Conservation (phyloP, 2,113 vertebrate genomes). For the Felis chaus region DNA sequence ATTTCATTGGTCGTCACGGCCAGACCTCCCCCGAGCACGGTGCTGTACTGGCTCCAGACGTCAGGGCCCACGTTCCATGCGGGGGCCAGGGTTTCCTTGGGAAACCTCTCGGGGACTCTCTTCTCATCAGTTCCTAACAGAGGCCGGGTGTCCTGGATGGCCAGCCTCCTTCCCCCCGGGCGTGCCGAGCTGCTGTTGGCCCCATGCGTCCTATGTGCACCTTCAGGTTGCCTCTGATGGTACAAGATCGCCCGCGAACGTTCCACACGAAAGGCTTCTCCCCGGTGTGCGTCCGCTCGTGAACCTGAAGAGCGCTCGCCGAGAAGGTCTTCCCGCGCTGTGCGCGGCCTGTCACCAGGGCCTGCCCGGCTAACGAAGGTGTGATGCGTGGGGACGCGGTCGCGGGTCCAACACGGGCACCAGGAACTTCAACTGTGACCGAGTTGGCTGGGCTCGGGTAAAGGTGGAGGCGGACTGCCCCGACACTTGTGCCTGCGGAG, state of each 20-base stretch:
- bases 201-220: constrained; percentile 80
- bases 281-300: constrained; percentile 96
- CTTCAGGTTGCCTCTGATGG: constrained; percentile 98
- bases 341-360: constrained; percentile 92
- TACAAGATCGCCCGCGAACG: constrained; percentile 95
- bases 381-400: constrained; percentile 86
- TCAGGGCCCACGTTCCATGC: constrained; percentile 91
- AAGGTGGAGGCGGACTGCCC: constrained; percentile 84
- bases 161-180: constrained; percentile 90
- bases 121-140: constrained; percentile 91
- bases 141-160: constrained; percentile 94
- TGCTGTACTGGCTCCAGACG: constrained; percentile 96
- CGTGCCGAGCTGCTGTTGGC: constrained; percentile 90
- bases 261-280: constrained; percentile 97
- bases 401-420: constrained; percentile 89
- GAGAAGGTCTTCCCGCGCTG: constrained; percentile 96
- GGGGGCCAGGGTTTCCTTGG: constrained; percentile 90
- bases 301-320: constrained; percentile 96
- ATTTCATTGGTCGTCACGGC: constrained; percentile 99
- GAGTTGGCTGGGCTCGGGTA: constrained; percentile 90
- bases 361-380: constrained; percentile 83
- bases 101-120: constrained; percentile 93
- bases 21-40: constrained; percentile 93
- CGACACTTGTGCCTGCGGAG: constrained; percentile 94
- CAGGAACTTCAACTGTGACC: constrained; percentile 93